Evolutionary conservation across 2,888 invertebrate species (phyloP).

Genomic region (Heliconius aoede): DNA sequence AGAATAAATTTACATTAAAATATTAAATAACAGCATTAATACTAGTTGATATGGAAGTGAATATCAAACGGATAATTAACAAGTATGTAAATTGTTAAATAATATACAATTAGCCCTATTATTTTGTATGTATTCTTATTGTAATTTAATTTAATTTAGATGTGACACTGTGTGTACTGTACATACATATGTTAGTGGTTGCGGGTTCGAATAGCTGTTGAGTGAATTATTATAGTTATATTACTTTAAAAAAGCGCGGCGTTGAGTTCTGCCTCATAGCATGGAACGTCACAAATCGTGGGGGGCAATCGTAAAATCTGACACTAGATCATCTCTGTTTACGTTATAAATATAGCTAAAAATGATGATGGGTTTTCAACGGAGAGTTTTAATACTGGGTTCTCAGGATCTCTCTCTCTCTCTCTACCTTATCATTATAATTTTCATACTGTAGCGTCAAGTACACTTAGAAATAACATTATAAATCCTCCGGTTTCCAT

Average conservation of each 20-base stretch:
- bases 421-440: background rate
- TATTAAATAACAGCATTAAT: slow-evolving; percentile 30
- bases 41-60: slow-evolving; percentile 40
- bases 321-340: too few species aligned
- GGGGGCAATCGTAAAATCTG: too few species aligned
- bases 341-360: too few species aligned
- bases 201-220: background rate
- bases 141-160: too few species aligned
- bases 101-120: background rate
- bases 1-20: slow-evolving; percentile 39
- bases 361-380: too few species aligned
- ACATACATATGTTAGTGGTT: background rate
- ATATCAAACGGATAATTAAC: slow-evolving; percentile 28
- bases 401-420: background rate
- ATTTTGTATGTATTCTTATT: background rate
- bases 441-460: background rate
- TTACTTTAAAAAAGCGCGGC: background rate
- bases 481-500: slow-evolving; percentile 22
- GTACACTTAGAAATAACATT: background rate
- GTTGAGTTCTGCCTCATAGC: background rate
- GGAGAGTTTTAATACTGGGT: background rate
- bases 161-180: too few species aligned
- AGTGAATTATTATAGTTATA: background rate
- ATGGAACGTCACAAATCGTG: background rate
- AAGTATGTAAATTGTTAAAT: background rate